Evolutionary conservation across 1,140 invertebrate species (phyloP).

Genomic region (Triops cancriformis): DNA sequence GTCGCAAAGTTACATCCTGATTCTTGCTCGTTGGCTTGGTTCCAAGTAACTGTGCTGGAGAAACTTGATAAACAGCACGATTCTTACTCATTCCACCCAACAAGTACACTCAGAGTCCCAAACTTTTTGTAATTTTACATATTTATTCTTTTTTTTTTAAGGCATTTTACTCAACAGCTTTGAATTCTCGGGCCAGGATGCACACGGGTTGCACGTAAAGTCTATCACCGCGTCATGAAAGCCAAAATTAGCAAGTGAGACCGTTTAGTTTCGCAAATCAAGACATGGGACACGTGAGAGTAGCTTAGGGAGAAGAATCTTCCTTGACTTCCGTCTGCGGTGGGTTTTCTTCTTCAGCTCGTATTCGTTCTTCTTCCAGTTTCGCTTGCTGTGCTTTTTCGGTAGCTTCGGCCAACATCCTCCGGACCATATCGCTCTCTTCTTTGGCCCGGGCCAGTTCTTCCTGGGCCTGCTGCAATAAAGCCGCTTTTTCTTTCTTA

Average conservation of each 20-base stretch:
- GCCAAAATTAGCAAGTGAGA: neutral
- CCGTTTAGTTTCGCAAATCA: too few species aligned
- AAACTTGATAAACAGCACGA: too few species aligned
- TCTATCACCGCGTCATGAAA: neutral
- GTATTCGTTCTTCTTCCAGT: neutral
- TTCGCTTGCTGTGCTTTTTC: neutral
- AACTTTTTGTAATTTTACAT: too few species aligned
- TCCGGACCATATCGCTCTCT: neutral
- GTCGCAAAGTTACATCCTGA: too few species aligned
- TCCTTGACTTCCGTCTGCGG: too few species aligned
- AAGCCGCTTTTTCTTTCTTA: neutral
- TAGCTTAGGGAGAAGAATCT: too few species aligned
- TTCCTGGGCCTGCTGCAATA: neutral
- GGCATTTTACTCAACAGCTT: neutral
- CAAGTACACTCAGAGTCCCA: too few species aligned
- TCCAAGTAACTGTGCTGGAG: too few species aligned
- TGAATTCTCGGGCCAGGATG: neutral
- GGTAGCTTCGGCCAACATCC: neutral
- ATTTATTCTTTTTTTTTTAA: too few species aligned
- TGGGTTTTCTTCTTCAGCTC: neutral
- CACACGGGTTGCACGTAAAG: neutral
- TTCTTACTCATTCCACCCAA: too few species aligned
- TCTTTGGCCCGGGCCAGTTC: neutral
- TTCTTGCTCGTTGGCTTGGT: too few species aligned
- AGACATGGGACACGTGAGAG: too few species aligned